These are phyloP conservation scores for Scylla paramamosain DNA, from an alignment of 1,140 invertebrate genomes.

Conservation along the genomic window DNA sequence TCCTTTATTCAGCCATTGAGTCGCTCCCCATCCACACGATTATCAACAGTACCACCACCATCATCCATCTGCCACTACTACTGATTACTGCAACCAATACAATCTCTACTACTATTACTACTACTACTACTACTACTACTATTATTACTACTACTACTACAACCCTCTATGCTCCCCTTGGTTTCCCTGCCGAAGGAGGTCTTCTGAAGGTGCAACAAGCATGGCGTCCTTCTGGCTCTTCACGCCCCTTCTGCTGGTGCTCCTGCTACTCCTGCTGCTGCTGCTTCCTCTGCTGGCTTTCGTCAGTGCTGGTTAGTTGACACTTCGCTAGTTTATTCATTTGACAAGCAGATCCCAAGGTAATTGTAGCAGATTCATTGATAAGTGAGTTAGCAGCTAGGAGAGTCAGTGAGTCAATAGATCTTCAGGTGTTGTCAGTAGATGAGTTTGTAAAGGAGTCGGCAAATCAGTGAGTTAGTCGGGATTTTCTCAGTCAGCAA, in stretches of 20 bases:
- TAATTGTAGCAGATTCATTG: too few relatives aligned
- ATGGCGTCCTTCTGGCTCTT: neutral
- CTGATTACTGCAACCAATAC: too few relatives aligned
- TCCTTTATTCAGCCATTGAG: too few relatives aligned
- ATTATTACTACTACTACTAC: neutral
- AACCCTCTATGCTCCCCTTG: neutral
- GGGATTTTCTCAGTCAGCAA: neutral
- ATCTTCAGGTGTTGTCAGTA: neutral
- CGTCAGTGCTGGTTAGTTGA: neutral
- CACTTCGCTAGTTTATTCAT: neutral
- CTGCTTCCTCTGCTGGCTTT: neutral
- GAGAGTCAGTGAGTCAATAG: neutral
- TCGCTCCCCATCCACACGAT: too few relatives aligned
- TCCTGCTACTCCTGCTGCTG: neutral
- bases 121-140: neutral
- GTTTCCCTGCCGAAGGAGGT: neutral
- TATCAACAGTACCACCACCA: too few relatives aligned
- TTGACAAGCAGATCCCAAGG: neutral
- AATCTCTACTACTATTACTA: neutral
- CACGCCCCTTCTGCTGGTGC: neutral
- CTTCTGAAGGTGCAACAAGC: neutral
- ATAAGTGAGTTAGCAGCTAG: too few relatives aligned
- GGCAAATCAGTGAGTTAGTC: neutral
- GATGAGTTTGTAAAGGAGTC: neutral
- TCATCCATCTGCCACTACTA: too few relatives aligned